Evolutionary conservation across 2,113 vertebrate genomes (phyloP).

Genomic region (Muscicapa adusta): DNA sequence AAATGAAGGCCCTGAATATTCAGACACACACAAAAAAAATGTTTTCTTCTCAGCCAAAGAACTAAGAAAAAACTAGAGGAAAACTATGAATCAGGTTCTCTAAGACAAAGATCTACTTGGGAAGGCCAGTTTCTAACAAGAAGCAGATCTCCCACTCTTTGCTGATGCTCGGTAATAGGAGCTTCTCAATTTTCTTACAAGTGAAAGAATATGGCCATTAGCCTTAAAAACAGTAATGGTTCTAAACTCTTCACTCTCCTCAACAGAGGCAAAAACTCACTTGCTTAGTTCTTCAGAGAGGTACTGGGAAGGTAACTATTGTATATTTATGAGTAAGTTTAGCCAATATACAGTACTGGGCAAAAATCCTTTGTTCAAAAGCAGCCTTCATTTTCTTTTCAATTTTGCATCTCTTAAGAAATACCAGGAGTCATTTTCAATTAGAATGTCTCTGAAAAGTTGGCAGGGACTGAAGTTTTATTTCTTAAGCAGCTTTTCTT

Average conservation of each 20-base stretch:
- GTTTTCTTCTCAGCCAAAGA: background rate
- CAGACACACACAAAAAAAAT: background rate
- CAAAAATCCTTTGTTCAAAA: conserved; percentile 49
- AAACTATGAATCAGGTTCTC: background rate
- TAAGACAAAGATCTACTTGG: background rate
- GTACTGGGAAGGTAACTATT: background rate
- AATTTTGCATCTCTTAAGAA: conserved; percentile 41
- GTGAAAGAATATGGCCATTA: background rate
- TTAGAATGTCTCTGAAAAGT: conserved; percentile 46
- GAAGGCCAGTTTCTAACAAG: conserved; percentile 13
- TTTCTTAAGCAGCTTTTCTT: conserved; percentile 57
- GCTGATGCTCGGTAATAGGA: background rate
- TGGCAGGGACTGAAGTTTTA: conserved; percentile 42
- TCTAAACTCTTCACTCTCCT: background rate
- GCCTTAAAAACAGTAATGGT: background rate
- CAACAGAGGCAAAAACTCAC: background rate
- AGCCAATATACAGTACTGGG: background rate
- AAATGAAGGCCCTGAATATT: background rate
- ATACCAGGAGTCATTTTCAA: conserved; percentile 58
- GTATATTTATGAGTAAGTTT: background rate
- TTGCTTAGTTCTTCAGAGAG: conserved; percentile 9
- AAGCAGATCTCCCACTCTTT: background rate
- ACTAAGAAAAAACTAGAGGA: background rate
- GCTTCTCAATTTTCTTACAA: background rate
- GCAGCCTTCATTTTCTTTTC: conserved; percentile 44